Base-by-base conservation (phyloP, 2,113 vertebrate species). In the Anolis carolinensis region DNA sequence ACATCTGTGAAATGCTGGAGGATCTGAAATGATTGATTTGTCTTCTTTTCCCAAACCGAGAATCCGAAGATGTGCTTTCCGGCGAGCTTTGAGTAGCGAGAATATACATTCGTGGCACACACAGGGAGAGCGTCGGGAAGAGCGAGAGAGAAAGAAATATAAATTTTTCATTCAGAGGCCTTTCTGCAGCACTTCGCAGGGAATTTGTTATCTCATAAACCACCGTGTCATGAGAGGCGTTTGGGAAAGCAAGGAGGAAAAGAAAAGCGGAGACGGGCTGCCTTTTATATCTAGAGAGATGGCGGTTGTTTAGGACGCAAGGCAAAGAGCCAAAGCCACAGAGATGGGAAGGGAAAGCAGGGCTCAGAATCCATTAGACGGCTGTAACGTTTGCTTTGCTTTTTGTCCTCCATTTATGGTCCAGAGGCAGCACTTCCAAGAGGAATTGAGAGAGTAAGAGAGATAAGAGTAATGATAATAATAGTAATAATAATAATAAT, bases 261-360 rank as follows among this genome's bases (percentile, higher is more conserved):
- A 59, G 14, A 59, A 23, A 9, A n/a, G 16, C 30, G n/a, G 86
- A 25, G 48, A 23, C 52, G 48, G 75, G 9, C 44, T 7, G 84
- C 5, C 11, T 48, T 36, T 86, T 82, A 2, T 0, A 71, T 27
- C 3, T 10, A 68, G 65, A 27, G 23, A 23, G 4, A 20, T 2
- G 8, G 7, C 5, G n/a, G 25, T 44, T 34, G 39, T 14, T 13
- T 81, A 25, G 44, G 34, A 3, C 1, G 1, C 72, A 18, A 14
- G 32, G 11, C 75, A 52, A 55, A 36, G 34, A 7, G 16, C 80
- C 79, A 32, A 80, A 89, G 7, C 18, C 70, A 67, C 76, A 91
- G 82, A 84, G 85, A 85, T 82, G 78, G 77, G 44, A 5, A 3
- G 65, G 27, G 23, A 68, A 30, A 65, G 10, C 5, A 86, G 73